A percentile compares a stretch with the other conserved stretches of the same genome.
Conservation (phyloP, 2,113 vertebrate species). For the Cyphomyrus plagiostoma region DNA sequence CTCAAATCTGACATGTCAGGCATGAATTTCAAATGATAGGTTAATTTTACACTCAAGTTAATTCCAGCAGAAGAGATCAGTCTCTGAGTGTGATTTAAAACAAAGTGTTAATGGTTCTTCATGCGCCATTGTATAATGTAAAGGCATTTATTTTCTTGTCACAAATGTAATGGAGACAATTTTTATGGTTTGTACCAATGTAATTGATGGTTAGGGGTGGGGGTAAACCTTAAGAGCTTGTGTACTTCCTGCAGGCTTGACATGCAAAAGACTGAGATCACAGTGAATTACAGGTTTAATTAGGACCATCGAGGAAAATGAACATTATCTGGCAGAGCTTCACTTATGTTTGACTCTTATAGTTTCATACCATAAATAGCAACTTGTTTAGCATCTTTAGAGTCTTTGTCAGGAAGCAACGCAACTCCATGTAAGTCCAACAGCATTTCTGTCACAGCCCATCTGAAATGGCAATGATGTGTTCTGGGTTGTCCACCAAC, state of each 20-base stretch:
- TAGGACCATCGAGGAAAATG: not conserved
- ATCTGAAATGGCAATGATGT: not conserved
- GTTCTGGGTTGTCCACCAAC: not conserved
- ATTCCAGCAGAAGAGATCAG: not conserved
- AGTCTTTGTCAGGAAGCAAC: not conserved
- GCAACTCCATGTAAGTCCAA: not conserved
- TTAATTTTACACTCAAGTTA: constrained; percentile 5
- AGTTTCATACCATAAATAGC: not conserved
- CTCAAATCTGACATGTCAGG: not conserved
- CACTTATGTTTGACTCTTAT: not conserved
- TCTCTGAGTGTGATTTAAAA: not conserved
- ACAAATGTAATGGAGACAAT: constrained; percentile 15
- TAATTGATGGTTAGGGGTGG: not conserved
- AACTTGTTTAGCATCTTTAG: not conserved
- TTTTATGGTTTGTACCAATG: not conserved
- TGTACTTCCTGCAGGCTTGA: not conserved
- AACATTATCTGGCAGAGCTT: not conserved
- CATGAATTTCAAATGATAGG: constrained; percentile 7
- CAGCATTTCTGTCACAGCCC: not conserved
- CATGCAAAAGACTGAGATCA: not conserved
- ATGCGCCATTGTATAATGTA: not conserved
- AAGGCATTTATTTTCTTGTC: constrained; percentile 18
- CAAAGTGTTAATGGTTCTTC: not conserved
- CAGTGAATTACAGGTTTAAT: not conserved
- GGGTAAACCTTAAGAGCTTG: not conserved